Conservation (phyloP, 1,140 invertebrate species). For the Maniola jurtina region DNA sequence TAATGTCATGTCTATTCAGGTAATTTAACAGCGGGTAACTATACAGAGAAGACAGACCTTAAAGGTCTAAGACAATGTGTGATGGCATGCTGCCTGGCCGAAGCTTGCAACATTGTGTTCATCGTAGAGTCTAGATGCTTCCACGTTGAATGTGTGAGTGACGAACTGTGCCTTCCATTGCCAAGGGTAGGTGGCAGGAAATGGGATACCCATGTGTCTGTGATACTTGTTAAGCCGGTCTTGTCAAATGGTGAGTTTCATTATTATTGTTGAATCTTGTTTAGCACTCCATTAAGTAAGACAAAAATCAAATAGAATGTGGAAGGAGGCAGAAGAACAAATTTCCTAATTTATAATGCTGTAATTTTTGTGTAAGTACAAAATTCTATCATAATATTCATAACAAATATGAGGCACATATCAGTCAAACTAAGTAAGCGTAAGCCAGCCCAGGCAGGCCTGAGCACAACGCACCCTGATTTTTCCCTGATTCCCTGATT, state of each 20-base stretch:
- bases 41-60: slow-evolving; percentile 78
- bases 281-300: no score
- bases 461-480: no score
- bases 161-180: slow-evolving; percentile 85
- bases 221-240: slow-evolving; percentile 87
- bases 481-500: no score
- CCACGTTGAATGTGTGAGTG: slow-evolving; percentile 84
- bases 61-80: slow-evolving; percentile 83
- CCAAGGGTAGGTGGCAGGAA: slow-evolving; percentile 78
- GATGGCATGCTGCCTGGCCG: slow-evolving; percentile 84
- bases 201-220: slow-evolving; percentile 81
- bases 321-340: no score
- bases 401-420: no score
- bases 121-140: slow-evolving; percentile 87
- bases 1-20: slow-evolving; percentile 50
- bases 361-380: no score
- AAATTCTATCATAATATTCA: no score
- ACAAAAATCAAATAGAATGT: no score
- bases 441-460: no score
- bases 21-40: slow-evolving; percentile 81
- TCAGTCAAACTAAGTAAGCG: no score
- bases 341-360: no score
- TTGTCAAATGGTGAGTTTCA: slow-evolving; percentile 52
- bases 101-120: slow-evolving; percentile 88
- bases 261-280: neutral